These are phyloP conservation scores for Tragulus kanchil DNA, from an alignment of 2,113 vertebrate species.

Conservation along the genomic window DNA sequence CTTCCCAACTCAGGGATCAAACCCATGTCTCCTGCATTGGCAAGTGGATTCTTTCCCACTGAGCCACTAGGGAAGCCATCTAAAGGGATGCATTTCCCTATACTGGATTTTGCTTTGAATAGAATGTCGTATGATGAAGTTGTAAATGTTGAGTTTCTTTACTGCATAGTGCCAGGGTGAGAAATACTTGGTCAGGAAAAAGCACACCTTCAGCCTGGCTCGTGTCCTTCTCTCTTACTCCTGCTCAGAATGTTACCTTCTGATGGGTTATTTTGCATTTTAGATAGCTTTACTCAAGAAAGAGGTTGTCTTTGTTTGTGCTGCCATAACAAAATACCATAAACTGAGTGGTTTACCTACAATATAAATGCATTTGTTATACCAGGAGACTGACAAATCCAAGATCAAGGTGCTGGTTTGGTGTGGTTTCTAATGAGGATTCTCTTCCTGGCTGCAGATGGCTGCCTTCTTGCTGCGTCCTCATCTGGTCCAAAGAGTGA, in stretches of 20 bases:
- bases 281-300: neutral
- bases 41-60: neutral
- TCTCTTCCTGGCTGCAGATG: neutral
- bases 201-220: neutral
- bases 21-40: neutral
- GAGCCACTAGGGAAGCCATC: neutral
- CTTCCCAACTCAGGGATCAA: neutral
- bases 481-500: neutral
- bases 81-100: conserved; percentile 11
- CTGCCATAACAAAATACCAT: neutral
- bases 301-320: neutral
- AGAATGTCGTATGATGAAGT: neutral
- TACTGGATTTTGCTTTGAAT: neutral
- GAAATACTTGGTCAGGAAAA: neutral
- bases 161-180: neutral
- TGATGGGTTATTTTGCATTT: neutral
- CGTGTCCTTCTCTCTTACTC: neutral
- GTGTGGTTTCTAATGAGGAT: neutral
- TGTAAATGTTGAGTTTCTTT: neutral
- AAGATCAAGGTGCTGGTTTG: neutral
- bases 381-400: neutral
- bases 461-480: neutral
- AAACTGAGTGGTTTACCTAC: neutral
- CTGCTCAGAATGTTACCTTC: neutral
- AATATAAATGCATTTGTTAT: neutral